Evolutionary conservation across 2,113 vertebrate genomes (phyloP).

Genomic region (Oreochromis spilurus): DNA sequence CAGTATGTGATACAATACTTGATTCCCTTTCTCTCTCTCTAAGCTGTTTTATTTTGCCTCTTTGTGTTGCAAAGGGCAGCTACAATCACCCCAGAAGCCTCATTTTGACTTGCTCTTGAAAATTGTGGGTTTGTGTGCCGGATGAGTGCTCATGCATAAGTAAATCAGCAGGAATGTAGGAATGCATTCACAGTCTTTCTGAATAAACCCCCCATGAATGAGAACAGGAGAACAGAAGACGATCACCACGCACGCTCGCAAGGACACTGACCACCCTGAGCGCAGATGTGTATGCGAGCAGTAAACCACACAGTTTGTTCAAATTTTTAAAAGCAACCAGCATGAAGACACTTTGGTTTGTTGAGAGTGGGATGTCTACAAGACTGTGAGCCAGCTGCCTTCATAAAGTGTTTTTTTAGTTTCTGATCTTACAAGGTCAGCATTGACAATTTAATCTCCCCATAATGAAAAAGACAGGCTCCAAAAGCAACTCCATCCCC

Average conservation of each 20-base stretch:
- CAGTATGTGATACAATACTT: background rate
- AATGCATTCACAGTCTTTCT: slow-evolving; percentile 60
- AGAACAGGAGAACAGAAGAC: background rate
- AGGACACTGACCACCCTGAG: background rate
- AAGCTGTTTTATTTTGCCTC: background rate
- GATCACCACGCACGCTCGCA: background rate
- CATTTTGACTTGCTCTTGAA: background rate
- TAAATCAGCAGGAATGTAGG: slow-evolving; percentile 54
- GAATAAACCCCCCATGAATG: slow-evolving; percentile 55
- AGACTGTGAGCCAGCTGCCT: background rate
- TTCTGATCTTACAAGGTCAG: background rate
- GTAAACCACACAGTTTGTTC: background rate
- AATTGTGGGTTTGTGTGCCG: background rate
- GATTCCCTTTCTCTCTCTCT: background rate
- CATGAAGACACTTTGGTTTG: background rate
- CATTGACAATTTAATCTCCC: background rate
- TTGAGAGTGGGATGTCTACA: background rate
- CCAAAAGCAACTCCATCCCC: background rate
- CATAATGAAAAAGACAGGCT: background rate
- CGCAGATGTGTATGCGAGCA: background rate
- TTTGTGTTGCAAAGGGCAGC: background rate
- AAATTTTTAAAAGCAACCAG: background rate
- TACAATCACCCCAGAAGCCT: background rate
- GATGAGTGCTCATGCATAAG: slow-evolving; percentile 38
- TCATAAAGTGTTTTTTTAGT: background rate